These are phyloP conservation scores for Brachionus koreanus DNA, from an alignment of 1,140 invertebrate genomes.

Conservation along the genomic window DNA sequence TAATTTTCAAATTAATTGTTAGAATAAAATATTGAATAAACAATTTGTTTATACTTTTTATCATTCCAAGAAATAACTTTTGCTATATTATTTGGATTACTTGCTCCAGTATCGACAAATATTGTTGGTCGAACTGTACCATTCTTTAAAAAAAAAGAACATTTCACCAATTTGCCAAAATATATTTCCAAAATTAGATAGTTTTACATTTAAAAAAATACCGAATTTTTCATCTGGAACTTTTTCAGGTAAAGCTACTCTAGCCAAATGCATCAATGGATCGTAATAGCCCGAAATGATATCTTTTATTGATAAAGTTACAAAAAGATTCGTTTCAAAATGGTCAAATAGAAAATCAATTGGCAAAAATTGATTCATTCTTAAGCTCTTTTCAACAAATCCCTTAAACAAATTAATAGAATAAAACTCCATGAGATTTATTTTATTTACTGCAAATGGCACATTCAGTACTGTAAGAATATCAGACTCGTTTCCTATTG, in stretches of 20 bases:
- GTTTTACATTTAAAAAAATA: neutral
- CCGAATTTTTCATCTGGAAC: slow-evolving; percentile 29
- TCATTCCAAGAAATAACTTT: neutral
- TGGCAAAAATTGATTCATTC: neutral
- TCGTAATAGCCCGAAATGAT: slow-evolving; percentile 22
- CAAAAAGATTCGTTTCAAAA: slow-evolving; percentile 24
- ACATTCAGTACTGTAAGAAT: slow-evolving; percentile 9
- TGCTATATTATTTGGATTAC: neutral
- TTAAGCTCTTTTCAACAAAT: neutral
- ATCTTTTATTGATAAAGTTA: neutral
- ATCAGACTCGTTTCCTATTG: neutral
- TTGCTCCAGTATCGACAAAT: neutral
- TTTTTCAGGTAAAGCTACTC: neutral
- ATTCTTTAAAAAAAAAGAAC: neutral
- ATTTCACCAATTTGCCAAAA: neutral
- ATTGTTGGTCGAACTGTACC: neutral
- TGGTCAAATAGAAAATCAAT: neutral
- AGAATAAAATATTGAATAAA: neutral
- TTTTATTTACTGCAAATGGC: neutral
- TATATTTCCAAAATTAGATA: neutral
- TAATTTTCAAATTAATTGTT: neutral
- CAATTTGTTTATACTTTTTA: neutral
- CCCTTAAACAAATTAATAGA: neutral
- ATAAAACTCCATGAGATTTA: neutral
- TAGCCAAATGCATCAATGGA: neutral